Evolutionary conservation across 2,888 invertebrate species (phyloP).

Genomic region (Pristionchus maxplancki): DNA sequence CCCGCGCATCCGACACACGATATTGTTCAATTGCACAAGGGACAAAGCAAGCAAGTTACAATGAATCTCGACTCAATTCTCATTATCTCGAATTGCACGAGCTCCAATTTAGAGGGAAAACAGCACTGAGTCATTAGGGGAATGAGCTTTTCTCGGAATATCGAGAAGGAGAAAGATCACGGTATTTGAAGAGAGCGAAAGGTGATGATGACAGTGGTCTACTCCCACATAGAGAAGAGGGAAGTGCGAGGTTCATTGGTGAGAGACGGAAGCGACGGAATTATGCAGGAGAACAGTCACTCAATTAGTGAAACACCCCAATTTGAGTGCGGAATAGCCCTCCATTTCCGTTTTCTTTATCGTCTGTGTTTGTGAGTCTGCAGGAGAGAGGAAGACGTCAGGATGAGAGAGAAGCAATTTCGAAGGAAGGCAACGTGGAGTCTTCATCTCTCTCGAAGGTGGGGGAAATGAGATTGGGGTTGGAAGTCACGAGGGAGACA

Average conservation of each 20-base stretch:
- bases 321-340: background rate
- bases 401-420: background rate
- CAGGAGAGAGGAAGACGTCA: conserved; percentile 14
- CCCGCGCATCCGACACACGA: background rate
- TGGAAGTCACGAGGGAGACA: background rate
- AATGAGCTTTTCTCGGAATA: conserved; percentile 14
- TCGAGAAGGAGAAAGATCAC: background rate
- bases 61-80: background rate
- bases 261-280: background rate
- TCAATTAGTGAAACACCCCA: background rate
- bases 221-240: background rate
- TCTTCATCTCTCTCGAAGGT: background rate
- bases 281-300: background rate
- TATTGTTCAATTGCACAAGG: background rate
- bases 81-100: conserved; percentile 28
- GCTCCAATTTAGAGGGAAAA: conserved; percentile 13
- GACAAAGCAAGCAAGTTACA: background rate
- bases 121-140: conserved; percentile 24
- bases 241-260: background rate
- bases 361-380: background rate
- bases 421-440: conserved; percentile 1
- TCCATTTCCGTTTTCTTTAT: background rate
- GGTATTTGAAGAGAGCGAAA: background rate
- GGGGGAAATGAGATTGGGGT: conserved; percentile 24
- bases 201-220: background rate